Conservation (phyloP, 2,888 invertebrate species). For the Drosophila niveifrons region DNA sequence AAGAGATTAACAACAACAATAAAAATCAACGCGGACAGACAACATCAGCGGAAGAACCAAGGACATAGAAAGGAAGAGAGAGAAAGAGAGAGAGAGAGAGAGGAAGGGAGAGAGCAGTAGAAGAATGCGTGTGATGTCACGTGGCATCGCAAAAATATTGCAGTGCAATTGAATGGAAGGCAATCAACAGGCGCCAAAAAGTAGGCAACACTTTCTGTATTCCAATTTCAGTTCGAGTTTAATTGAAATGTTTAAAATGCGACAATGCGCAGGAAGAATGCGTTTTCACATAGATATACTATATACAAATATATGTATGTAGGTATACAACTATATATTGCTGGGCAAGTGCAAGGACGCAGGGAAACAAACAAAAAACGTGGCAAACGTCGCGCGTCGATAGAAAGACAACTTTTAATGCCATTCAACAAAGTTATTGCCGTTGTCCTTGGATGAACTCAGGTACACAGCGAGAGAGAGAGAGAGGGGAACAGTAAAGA, state of each 20-base stretch:
- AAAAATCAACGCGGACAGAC: slow-evolving; percentile 42
- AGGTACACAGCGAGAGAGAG: slow-evolving; percentile 12
- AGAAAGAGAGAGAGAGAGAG: background rate
- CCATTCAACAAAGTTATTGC: slow-evolving; percentile 72
- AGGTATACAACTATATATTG: background rate
- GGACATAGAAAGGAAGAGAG: background rate
- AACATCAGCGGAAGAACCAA: background rate
- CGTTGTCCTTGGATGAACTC: slow-evolving; percentile 49
- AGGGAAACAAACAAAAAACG: slow-evolving; percentile 6
- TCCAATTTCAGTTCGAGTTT: slow-evolving; percentile 33
- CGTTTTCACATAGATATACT: slow-evolving; percentile 17
- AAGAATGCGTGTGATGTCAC: slow-evolving; percentile 2
- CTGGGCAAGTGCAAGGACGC: slow-evolving; percentile 51
- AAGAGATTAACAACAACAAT: slow-evolving; percentile 55
- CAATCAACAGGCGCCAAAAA: slow-evolving; percentile 65
- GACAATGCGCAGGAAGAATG: slow-evolving; percentile 62
- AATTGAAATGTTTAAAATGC: slow-evolving; percentile 77
- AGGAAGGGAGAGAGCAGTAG: background rate
- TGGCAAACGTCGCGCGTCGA: slow-evolving; percentile 55
- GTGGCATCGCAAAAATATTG: slow-evolving; percentile 23
- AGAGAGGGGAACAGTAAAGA: slow-evolving; percentile 10
- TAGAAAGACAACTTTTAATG: slow-evolving; percentile 76
- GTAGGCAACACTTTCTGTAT: slow-evolving; percentile 39
- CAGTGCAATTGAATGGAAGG: slow-evolving; percentile 47
- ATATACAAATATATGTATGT: background rate